These are phyloP conservation scores for Zonotrichia leucophrys DNA, from an alignment of 2,113 vertebrate genomes.

Conservation along the genomic window DNA sequence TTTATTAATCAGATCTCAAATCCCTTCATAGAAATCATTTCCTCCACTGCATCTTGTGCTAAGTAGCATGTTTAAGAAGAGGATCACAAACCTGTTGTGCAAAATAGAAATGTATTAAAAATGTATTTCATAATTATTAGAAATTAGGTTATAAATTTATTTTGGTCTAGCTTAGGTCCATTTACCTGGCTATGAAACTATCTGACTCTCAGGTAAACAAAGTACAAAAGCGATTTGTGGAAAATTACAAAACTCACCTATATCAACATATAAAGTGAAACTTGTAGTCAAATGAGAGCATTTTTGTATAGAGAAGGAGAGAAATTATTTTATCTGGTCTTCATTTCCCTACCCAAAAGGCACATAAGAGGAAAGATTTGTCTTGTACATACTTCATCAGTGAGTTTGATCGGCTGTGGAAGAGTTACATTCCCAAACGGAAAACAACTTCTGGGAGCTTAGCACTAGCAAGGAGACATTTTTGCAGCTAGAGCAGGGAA, in stretches of 20 bases:
- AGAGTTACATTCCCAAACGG: not conserved
- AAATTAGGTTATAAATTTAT: not conserved
- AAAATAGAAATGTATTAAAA: not conserved
- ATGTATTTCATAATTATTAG: not conserved
- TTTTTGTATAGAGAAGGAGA: not conserved
- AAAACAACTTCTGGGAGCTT: not conserved
- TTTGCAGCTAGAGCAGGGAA: not conserved
- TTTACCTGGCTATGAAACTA: not conserved
- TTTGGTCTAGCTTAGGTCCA: not conserved
- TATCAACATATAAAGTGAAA: not conserved
- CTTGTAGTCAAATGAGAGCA: not conserved
- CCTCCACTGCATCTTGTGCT: not conserved
- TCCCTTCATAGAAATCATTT: not conserved
- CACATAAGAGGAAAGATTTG: not conserved
- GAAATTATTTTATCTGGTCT: not conserved
- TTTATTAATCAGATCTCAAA: not conserved
- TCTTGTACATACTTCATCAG: rapidly evolving
- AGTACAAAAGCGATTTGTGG: not conserved
- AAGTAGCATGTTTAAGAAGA: not conserved
- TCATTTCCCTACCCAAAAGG: not conserved
- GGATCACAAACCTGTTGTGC: not conserved
- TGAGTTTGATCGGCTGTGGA: not conserved
- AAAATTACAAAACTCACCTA: not conserved
- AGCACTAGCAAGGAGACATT: not conserved
- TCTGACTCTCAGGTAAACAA: not conserved